Conservation (phyloP, 2,113 vertebrate species). For the Cnemophilus loriae region DNA sequence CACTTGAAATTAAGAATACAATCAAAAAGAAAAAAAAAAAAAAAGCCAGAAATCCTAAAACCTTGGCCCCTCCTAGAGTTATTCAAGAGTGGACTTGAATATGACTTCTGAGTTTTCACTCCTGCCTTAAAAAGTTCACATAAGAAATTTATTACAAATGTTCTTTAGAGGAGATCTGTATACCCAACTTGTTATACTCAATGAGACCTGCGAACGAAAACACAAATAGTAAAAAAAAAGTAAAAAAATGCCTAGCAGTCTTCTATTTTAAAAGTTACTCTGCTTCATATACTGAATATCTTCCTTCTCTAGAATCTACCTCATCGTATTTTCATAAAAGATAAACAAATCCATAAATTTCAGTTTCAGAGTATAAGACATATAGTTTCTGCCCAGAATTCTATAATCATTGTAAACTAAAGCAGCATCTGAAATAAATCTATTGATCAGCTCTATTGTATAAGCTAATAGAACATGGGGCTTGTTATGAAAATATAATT, state of each 20-base stretch:
- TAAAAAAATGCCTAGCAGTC: rapidly evolving
- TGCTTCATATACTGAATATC: not conserved
- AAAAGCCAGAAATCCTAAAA: not conserved
- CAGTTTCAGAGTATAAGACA: not conserved
- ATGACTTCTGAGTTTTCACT: not conserved
- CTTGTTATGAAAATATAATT: not conserved
- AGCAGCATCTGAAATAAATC: not conserved
- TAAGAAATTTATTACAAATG: not conserved
- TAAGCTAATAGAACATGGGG: not conserved
- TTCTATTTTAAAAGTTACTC: not conserved
- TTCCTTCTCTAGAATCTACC: not conserved
- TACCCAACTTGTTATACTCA: not conserved
- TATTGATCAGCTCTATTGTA: not conserved
- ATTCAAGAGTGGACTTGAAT: not conserved
- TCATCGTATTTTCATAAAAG: not conserved
- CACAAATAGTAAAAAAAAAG: not conserved
- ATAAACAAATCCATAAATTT: not conserved
- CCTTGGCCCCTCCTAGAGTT: not conserved
- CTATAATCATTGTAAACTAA: not conserved
- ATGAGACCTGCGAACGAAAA: not conserved
- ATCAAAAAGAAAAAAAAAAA: not conserved
- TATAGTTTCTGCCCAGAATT: not conserved
- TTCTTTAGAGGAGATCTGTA: not conserved
- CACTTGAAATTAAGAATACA: not conserved
- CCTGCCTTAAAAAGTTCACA: not conserved